Evolutionary conservation across 2,113 vertebrate genomes (phyloP).

Genomic region (Trichomycterus rosablanca): DNA sequence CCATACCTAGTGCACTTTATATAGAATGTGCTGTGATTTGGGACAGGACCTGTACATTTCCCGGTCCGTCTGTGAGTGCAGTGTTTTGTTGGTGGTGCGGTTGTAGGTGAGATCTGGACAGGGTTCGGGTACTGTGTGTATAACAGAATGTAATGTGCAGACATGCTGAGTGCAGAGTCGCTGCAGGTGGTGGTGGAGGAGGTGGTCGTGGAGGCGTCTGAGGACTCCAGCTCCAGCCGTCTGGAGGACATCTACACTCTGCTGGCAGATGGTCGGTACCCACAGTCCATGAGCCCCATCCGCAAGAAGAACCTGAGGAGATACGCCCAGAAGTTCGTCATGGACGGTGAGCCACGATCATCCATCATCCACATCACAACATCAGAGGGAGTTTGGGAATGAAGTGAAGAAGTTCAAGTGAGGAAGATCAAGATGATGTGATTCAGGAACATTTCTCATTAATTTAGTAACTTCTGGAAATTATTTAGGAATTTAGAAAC

Average conservation of each 20-base stretch:
- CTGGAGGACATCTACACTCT: slow-evolving; percentile 80
- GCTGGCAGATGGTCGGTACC: slow-evolving; percentile 79
- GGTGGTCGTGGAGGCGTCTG: slow-evolving; percentile 55
- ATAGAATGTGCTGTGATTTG: not conserved
- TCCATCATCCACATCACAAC: too few relatives aligned
- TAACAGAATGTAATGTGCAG: not conserved
- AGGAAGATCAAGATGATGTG: too few relatives aligned
- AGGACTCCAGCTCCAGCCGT: slow-evolving; percentile 72
- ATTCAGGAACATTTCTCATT: too few relatives aligned
- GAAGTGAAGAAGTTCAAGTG: too few relatives aligned
- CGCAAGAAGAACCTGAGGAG: slow-evolving; percentile 82
- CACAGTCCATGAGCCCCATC: slow-evolving; percentile 75
- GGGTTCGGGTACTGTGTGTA: not conserved
- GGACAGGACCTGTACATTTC: slow-evolving; percentile 4
- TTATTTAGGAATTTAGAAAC: too few relatives aligned
- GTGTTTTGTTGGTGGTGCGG: not conserved
- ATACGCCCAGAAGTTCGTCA: slow-evolving; percentile 80
- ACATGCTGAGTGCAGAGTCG: slow-evolving; percentile 72
- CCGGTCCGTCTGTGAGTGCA: slow-evolving; percentile 17
- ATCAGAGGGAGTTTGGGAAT: too few relatives aligned
- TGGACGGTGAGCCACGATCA: slow-evolving; percentile 65
- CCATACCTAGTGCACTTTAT: not conserved
- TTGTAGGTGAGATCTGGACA: not conserved
- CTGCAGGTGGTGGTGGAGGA: slow-evolving; percentile 80
- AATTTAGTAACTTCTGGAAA: too few relatives aligned